A percentile compares a stretch with the other conserved stretches of the same genome.
These are phyloP conservation scores for Paratilapia polleni DNA, from an alignment of 2,113 vertebrate genomes.

Conservation along the genomic window DNA sequence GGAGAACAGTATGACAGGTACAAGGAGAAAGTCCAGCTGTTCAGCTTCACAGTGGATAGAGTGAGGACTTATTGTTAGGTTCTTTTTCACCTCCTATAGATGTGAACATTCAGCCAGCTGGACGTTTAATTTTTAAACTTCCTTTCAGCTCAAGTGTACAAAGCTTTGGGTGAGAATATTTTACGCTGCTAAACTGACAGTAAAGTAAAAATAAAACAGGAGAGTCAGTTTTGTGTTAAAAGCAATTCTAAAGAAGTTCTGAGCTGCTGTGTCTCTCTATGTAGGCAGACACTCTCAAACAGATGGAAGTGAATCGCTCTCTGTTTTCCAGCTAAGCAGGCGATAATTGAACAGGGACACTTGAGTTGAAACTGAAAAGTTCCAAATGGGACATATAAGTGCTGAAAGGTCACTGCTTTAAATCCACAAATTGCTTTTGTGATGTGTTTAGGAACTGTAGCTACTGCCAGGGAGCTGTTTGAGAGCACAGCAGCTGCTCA, in stretches of 20 bases:
- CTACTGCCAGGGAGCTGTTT: not conserved
- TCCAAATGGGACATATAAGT: constrained; percentile 20
- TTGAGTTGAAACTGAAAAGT: constrained; percentile 25
- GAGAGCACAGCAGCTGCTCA: constrained; percentile 45
- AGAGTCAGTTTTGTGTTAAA: not conserved
- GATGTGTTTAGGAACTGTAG: constrained; percentile 16
- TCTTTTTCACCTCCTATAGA: not conserved
- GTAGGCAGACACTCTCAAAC: constrained; percentile 1
- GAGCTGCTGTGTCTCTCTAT: constrained; percentile 2
- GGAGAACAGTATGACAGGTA: not conserved
- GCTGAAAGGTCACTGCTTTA: constrained; percentile 14
- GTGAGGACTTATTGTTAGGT: not conserved
- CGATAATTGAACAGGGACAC: constrained; percentile 39
- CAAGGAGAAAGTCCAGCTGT: not conserved
- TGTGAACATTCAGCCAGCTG: not conserved
- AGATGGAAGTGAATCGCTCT: constrained; percentile 1
- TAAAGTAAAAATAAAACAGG: not conserved
- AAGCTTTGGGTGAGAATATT: not conserved
- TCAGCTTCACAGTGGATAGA: not conserved
- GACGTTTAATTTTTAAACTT: not conserved
- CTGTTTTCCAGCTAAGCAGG: constrained; percentile 11
- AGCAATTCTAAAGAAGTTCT: not conserved
- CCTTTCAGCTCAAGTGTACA: not conserved
- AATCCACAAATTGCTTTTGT: not conserved
- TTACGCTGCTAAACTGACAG: not conserved